Conservation (phyloP, 2,113 vertebrate species). For the Lophius piscatorius region DNA sequence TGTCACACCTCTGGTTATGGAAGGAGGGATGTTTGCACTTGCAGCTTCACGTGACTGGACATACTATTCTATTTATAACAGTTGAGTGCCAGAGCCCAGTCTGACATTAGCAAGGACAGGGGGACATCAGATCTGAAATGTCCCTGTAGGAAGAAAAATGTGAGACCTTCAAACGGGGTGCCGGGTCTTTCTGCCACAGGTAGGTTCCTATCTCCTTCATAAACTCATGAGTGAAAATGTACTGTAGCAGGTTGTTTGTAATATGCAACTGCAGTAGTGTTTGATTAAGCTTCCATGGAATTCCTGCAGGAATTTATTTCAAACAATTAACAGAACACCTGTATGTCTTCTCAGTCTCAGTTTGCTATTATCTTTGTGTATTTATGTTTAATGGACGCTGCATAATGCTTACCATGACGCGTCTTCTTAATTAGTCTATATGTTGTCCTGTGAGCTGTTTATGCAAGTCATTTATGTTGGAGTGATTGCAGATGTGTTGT, state of each 20-base stretch:
- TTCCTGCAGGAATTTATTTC: no score
- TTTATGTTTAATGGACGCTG: no score
- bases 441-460: no score
- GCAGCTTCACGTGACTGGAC: constrained; percentile 75
- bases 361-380: no score
- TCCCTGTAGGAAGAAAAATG: constrained; percentile 42
- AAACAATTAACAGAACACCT: no score
- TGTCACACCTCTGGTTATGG: constrained; percentile 50
- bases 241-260: neutral
- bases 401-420: no score
- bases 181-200: constrained; percentile 58
- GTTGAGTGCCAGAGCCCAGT: constrained; percentile 41
- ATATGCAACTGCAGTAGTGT: neutral
- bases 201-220: constrained; percentile 40
- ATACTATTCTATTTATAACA: constrained; percentile 80
- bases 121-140: constrained; percentile 52
- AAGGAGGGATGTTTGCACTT: constrained; percentile 41
- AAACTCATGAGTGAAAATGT: neutral
- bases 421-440: no score
- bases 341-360: no score
- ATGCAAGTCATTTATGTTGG: no score
- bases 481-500: no score
- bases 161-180: constrained; percentile 46
- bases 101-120: constrained; percentile 69
- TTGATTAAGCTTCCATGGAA: no score